These are phyloP conservation scores for Synergus laeviventris DNA, from an alignment of 2,888 invertebrate species.

Conservation along the genomic window DNA sequence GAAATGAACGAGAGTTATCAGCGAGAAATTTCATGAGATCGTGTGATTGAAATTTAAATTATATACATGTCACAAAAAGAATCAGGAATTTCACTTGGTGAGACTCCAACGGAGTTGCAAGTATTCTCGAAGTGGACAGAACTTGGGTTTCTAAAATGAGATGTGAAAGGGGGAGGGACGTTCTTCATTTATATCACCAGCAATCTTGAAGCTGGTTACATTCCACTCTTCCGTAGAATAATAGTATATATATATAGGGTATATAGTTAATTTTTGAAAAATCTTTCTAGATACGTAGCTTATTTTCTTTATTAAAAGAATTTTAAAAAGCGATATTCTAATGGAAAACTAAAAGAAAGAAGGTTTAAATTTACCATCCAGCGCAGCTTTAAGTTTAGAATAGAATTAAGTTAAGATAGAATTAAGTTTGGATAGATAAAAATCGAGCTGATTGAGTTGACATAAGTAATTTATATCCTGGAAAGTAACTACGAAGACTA, in stretches of 20 bases:
- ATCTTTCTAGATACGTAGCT: background rate
- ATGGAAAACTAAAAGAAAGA: too few species aligned
- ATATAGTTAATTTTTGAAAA: background rate
- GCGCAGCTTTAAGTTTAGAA: background rate
- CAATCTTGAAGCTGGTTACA: constrained; percentile 13
- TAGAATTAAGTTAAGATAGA: too few species aligned
- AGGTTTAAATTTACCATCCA: background rate
- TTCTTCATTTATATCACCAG: constrained; percentile 32
- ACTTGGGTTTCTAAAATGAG: constrained; percentile 26
- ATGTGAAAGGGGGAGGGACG: constrained; percentile 29
- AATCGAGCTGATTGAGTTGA: constrained; percentile 10
- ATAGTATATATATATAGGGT: constrained; percentile 3
- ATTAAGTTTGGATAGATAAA: constrained; percentile 5
- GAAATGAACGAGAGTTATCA: background rate
- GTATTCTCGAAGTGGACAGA: constrained; percentile 33
- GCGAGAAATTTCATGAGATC: background rate
- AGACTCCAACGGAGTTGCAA: constrained; percentile 5
- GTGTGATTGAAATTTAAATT: background rate
- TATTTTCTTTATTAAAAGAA: background rate
- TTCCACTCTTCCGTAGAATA: constrained; percentile 21
- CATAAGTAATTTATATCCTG: constrained; percentile 19
- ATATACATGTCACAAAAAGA: background rate
- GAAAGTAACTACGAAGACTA: constrained; percentile 11
- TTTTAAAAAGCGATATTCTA: background rate
- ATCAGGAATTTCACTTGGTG: constrained; percentile 10